These are phyloP conservation scores for Oscheius myriophilus DNA, from an alignment of 2,888 invertebrate genomes.

Conservation along the genomic window DNA sequence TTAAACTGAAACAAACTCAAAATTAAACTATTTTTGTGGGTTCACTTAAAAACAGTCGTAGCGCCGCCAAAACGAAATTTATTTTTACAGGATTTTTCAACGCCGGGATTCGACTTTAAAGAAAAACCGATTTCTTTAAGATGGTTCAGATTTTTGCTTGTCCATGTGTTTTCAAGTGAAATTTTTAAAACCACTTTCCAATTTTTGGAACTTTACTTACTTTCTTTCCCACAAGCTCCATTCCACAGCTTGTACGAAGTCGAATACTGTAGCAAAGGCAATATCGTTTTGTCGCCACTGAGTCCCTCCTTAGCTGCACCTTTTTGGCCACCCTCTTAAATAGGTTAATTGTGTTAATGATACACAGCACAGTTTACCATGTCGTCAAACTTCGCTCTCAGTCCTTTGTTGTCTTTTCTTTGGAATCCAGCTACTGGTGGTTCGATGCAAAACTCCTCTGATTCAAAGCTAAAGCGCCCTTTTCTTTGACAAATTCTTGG, in stretches of 20 bases:
- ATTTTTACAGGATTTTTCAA: too few relatives aligned
- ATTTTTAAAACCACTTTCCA: too few relatives aligned
- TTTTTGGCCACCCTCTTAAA: conserved; percentile 68
- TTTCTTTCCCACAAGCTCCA: conserved; percentile 65
- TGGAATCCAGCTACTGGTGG: conserved; percentile 57
- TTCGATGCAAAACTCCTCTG: conserved; percentile 68
- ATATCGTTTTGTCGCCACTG: conserved; percentile 66
- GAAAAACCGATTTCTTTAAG: too few relatives aligned
- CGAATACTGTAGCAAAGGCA: conserved; percentile 68
- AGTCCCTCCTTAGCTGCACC: conserved; percentile 67
- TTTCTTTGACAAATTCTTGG: not conserved
- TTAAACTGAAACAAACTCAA: too few relatives aligned
- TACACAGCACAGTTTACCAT: conserved; percentile 61
- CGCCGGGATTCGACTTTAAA: too few relatives aligned
- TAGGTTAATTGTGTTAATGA: too few relatives aligned
- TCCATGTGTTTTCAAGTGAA: too few relatives aligned
- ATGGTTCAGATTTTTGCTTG: too few relatives aligned
- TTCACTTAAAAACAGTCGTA: too few relatives aligned
- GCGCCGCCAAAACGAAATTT: too few relatives aligned
- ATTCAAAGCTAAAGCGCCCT: conserved; percentile 54
- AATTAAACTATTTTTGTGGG: too few relatives aligned
- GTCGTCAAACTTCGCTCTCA: conserved; percentile 68
- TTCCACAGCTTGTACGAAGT: conserved; percentile 61
- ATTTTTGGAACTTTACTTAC: too few relatives aligned
- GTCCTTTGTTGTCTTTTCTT: conserved; percentile 54